Evolutionary conservation across 1,140 invertebrate species (phyloP), one percentile per base, ranked within the genome.

Genomic region (Samia ricini): DNA sequence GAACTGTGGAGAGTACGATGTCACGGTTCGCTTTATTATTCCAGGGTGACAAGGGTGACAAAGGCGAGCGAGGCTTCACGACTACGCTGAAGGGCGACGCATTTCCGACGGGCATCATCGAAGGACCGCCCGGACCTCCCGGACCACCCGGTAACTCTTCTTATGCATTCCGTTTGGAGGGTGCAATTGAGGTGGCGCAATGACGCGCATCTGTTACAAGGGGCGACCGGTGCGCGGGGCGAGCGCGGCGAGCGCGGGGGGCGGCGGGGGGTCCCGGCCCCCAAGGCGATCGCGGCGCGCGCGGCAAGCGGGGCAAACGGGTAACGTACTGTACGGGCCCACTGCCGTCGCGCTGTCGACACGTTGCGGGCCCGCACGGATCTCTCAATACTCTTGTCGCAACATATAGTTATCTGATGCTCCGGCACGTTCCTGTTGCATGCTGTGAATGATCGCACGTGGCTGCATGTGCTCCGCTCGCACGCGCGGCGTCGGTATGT

Each of bases 91-190:
- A 95, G 77, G 97, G 96, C 62, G 96, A 98, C 88, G 94, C 96
- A 69, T 96, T 98, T 87, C 95, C 97, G 57, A 96, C 96, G 52
- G 97, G 97, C 74, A 96, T 97, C 76, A 97, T 99, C 79, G 97
- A 98, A 92, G 97, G 97, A 70, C 96, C 97, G 15, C 96, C 97
- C 42, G 97, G 97, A 77, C 97, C 96, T 22, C 95, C 97, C 63
- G 97, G 97, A 89, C 96, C 96, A 68, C 95, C 96, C 91, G 96
- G 96, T 97, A 72, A 42, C 49, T 51, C 49, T 51, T 8, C 15
- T 18, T 51, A 18, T 51, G 49, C 29, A 21, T 24, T 56, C 49
- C 2, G 5, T 50, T 15, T 18, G 26, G 26, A 10, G 18, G 42
- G 23, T 22, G 29, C 42, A 48, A 5, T 7, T 12, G 58, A 10